A percentile compares a stretch with the other conserved stretches of the same genome.
phyloP scores from a whole-genome alignment of 2,797 vertebrate species.

The Gadopsis bispinosus region DNA sequence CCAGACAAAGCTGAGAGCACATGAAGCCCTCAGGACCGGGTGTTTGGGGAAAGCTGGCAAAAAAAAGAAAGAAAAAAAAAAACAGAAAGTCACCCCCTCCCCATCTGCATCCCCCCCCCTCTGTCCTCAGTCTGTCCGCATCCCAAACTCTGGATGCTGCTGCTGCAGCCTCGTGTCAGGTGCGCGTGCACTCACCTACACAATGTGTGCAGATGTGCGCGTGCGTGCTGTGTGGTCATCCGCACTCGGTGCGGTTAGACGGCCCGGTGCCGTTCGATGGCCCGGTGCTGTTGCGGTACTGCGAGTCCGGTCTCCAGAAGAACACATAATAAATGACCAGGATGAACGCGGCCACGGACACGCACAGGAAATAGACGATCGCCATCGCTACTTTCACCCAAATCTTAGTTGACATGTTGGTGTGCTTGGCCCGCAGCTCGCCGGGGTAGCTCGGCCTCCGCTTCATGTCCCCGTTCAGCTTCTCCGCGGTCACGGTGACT shows the following conservation, averaged over 20 bases:
- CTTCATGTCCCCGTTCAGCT: conserved; percentile 78
- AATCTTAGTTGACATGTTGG: conserved; percentile 82
- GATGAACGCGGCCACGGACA: conserved; percentile 89
- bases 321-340: conserved; percentile 90
- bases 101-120: conserved; percentile 33
- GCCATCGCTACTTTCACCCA: conserved; percentile 93
- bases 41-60: conserved; percentile 27
- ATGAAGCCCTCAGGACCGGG: conserved; percentile 2
- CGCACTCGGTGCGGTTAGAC: conserved; percentile 65
- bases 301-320: conserved; percentile 85
- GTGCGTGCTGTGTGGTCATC: conserved; percentile 55
- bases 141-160: conserved; percentile 56
- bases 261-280: conserved; percentile 54
- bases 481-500: conserved; percentile 54
- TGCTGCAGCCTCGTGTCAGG: conserved; percentile 52
- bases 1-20: neutral
- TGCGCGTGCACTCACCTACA: conserved; percentile 53
- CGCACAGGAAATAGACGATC: conserved; percentile 90
- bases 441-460: conserved; percentile 86
- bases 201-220: conserved; percentile 10
- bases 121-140: conserved; percentile 30
- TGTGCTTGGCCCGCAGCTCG: conserved; percentile 86
- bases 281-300: conserved; percentile 51
- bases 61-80: neutral
- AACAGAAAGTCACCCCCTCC: neutral